Base-by-base conservation (phyloP, 2,888 invertebrate species). In the Hirtodrosophila histrioides region DNA sequence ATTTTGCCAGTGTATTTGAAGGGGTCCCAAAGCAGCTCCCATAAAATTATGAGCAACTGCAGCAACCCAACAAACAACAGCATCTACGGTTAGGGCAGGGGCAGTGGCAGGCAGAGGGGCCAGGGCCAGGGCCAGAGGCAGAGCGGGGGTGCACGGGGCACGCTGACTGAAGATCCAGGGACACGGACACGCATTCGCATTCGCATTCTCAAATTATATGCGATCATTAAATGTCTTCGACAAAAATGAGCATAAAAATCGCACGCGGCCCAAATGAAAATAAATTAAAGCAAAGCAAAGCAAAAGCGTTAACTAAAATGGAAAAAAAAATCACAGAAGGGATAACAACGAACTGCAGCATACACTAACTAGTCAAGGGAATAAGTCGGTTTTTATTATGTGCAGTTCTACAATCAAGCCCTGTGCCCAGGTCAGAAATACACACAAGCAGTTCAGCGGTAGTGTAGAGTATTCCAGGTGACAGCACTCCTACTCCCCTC, bases 171-270 rank as follows among this genome's bases (percentile, higher is more conserved):
- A 39, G 23, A 33, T n/a, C 41, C 53, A 62, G 43, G 43, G 61
- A 31, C 17, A 55, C 44, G 49, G 54, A 63, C 48, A 60, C 65
- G 70, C 57, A 78, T 44, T 69, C 54, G 58, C 73, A 68, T 69
- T 75, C 78, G 79, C 76, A 76, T 86, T 80, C 83, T 86, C 79
- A 84, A 87, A 88, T 88, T 88, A 88, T 88, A 83, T 82, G 82
- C 83, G 86, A 82, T 86, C 89, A 89, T 88, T 88, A 84, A 89
- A 89, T 88, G 87, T 88, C 86, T 86, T 84, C 82, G 86, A 89
- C 86, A 81, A 86, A 81, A 78, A 87, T 78, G 71, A 83, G 86
- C 86, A 85, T 81, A 83, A 85, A 84, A 86, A 87, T 74, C 88
- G 88, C 86, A 85, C 85, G 85, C 87, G 77, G 79, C 60, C 65